These are phyloP conservation scores for Rallus limicola DNA, from an alignment of 2,113 vertebrate species.

Conservation along the genomic window DNA sequence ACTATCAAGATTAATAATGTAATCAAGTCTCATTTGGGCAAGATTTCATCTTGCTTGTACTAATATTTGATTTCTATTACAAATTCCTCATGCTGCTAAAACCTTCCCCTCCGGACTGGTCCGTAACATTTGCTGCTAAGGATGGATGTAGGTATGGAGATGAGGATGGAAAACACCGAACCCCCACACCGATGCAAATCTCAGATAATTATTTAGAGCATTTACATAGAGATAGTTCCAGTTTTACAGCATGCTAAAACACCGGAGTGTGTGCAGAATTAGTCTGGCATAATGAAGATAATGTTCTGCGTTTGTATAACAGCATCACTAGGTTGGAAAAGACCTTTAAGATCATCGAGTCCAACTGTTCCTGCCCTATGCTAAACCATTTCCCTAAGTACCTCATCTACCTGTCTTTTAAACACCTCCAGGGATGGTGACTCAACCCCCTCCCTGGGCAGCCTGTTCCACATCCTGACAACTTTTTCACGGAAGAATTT, in stretches of 20 bases:
- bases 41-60: constrained; percentile 60
- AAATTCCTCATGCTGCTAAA: constrained; percentile 28
- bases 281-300: not conserved
- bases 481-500: too few species aligned
- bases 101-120: not conserved
- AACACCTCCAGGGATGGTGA: too few species aligned
- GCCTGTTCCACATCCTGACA: too few species aligned
- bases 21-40: constrained; percentile 39
- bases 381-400: too few species aligned
- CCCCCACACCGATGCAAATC: not conserved
- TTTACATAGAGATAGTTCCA: constrained; percentile 30
- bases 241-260: not conserved
- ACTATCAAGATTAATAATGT: constrained; percentile 40
- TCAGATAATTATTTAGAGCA: constrained; percentile 23
- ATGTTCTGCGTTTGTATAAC: not conserved
- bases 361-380: too few species aligned
- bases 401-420: too few species aligned
- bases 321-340: too few species aligned
- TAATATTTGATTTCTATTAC: constrained; percentile 62
- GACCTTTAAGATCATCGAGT: too few species aligned
- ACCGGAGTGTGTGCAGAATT: not conserved
- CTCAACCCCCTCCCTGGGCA: too few species aligned
- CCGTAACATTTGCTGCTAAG: not conserved
- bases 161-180: not conserved
- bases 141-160: not conserved